Evolutionary conservation across 2,113 vertebrate genomes (phyloP).

Genomic region (Coreoperca whiteheadi): DNA sequence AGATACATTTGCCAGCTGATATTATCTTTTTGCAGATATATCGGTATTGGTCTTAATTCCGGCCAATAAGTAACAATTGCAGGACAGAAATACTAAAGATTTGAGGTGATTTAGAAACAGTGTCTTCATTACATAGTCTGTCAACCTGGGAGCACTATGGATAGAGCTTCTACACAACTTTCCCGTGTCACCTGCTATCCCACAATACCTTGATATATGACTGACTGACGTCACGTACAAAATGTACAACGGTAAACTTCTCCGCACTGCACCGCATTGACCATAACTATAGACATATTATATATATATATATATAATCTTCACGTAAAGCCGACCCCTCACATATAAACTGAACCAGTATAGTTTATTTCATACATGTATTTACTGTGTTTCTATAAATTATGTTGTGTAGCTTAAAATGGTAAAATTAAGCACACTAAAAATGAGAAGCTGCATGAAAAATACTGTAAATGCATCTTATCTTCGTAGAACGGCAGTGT

Average conservation of each 20-base stretch:
- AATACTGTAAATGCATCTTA: neutral
- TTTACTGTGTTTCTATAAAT: neutral
- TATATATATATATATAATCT: neutral
- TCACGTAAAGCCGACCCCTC: neutral
- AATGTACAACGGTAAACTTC: neutral
- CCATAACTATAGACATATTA: neutral
- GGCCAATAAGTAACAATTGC: too few relatives aligned
- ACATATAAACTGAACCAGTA: neutral
- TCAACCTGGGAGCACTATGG: too few relatives aligned
- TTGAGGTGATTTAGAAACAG: too few relatives aligned
- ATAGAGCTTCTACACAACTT: neutral
- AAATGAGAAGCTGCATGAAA: neutral
- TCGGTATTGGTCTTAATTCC: too few relatives aligned
- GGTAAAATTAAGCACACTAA: neutral
- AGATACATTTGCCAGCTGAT: too few relatives aligned
- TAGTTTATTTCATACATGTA: neutral
- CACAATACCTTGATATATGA: neutral
- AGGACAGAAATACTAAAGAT: too few relatives aligned
- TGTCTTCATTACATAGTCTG: too few relatives aligned
- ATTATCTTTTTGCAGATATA: too few relatives aligned
- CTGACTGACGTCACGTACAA: neutral
- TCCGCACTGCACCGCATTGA: neutral
- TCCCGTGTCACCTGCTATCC: neutral
- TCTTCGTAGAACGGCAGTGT: neutral
- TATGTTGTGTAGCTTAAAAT: neutral